A percentile compares a stretch with the other conserved stretches of the same genome.
Evolutionary conservation across 1,140 invertebrate species (phyloP).

Genomic region (Neodiprion lecontei): DNA sequence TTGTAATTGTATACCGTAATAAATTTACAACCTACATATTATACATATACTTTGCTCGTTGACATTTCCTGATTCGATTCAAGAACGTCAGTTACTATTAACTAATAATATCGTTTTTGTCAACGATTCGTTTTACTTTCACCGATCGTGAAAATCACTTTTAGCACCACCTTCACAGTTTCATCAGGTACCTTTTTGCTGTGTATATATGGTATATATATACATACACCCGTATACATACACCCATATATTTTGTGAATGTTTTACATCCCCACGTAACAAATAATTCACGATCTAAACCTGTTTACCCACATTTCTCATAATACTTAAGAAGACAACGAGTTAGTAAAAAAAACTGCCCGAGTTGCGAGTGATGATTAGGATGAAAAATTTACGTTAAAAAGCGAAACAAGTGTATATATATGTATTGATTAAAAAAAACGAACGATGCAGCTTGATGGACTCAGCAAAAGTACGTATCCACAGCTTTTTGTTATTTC

Average conservation of each 20-base stretch:
- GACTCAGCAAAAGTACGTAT: background rate
- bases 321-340: background rate
- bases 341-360: slow-evolving; percentile 39
- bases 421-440: slow-evolving; percentile 9
- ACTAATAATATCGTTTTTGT: background rate
- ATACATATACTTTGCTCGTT: background rate
- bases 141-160: background rate
- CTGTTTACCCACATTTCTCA: slow-evolving; percentile 7
- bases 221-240: background rate
- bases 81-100: background rate
- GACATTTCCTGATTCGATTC: background rate
- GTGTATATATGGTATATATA: background rate
- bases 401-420: slow-evolving; percentile 35
- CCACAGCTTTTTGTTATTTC: background rate
- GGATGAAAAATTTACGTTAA: slow-evolving; percentile 31
- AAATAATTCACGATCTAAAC: background rate
- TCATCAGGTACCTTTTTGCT: slow-evolving; percentile 13
- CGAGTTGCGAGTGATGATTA: slow-evolving; percentile 34
- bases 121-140: slow-evolving; percentile 2
- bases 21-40: background rate
- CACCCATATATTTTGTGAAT: background rate
- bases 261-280: background rate
- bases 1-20: background rate
- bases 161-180: slow-evolving; percentile 15
- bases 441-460: background rate